Conservation (phyloP, 1,140 invertebrate genomes). For the Drosophila mayri region DNA sequence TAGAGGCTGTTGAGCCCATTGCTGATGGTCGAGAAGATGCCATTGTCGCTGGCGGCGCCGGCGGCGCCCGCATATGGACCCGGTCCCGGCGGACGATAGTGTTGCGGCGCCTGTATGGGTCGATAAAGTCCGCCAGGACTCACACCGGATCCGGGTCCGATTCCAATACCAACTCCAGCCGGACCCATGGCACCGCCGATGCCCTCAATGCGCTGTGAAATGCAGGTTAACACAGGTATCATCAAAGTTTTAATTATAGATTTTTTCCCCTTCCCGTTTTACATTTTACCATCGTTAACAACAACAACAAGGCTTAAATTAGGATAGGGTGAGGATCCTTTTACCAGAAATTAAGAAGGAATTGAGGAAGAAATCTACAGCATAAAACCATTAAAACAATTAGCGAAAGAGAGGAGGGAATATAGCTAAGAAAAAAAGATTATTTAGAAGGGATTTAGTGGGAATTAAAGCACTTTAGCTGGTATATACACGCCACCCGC, state of each 20-base stretch:
- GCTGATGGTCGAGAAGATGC: slow-evolving; percentile 91
- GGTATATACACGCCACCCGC: slow-evolving; percentile 58
- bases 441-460: not conserved
- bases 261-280: not conserved
- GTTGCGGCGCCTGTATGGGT: slow-evolving; percentile 67
- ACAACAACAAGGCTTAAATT: slow-evolving; percentile 19
- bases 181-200: slow-evolving; percentile 46
- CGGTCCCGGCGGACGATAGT: slow-evolving; percentile 86
- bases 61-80: slow-evolving; percentile 58
- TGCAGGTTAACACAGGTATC: not conserved
- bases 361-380: not conserved
- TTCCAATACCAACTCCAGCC: slow-evolving; percentile 35
- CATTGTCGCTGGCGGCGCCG: slow-evolving; percentile 83
- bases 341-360: too few relatives aligned
- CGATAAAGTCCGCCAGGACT: slow-evolving; percentile 56
- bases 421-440: too few relatives aligned
- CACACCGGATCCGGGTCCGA: slow-evolving; percentile 10
- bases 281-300: slow-evolving; percentile 24
- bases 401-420: too few relatives aligned
- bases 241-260: slow-evolving; percentile 25
- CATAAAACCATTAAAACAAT: too few relatives aligned
- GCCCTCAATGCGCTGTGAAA: slow-evolving; percentile 68
- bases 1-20: slow-evolving; percentile 91
- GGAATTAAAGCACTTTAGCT: slow-evolving; percentile 5
- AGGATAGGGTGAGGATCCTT: not conserved